Evolutionary conservation across 2,888 invertebrate genomes (phyloP).

Genomic region (Halictus ligatus): DNA sequence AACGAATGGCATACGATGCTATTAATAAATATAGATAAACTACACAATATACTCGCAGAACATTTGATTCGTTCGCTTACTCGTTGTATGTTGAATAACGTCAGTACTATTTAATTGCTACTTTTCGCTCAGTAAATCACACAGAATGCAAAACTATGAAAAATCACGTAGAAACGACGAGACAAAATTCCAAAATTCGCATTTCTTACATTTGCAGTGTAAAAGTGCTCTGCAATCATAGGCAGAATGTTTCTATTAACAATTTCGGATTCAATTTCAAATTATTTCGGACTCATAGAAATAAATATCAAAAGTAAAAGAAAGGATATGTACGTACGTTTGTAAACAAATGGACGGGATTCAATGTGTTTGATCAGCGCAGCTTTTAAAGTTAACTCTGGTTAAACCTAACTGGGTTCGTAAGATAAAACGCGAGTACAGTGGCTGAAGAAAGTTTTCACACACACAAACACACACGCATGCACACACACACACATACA

Average conservation of each 20-base stretch:
- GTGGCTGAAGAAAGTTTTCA: neutral
- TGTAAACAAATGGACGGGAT: neutral
- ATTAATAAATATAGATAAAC: neutral
- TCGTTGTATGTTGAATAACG: neutral
- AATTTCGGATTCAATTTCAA: neutral
- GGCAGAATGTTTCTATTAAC: neutral
- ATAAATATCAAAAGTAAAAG: neutral
- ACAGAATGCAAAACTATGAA: too few relatives aligned
- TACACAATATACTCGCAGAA: neutral
- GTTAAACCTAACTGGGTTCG: neutral
- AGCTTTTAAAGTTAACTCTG: neutral
- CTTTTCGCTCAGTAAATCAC: too few relatives aligned
- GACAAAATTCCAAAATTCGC: too few relatives aligned
- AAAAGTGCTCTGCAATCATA: too few relatives aligned
- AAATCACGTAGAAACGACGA: too few relatives aligned
- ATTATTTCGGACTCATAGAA: neutral
- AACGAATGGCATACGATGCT: neutral
- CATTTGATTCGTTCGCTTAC: neutral
- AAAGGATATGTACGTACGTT: neutral
- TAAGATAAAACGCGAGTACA: neutral
- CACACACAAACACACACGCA: neutral
- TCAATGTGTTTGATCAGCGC: neutral
- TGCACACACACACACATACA: neutral
- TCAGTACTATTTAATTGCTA: too few relatives aligned
- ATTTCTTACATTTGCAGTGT: too few relatives aligned